A percentile compares a stretch with the other conserved stretches of the same genome.
Evolutionary conservation across 2,113 vertebrate genomes (phyloP).

Genomic region (Balaeniceps rex): DNA sequence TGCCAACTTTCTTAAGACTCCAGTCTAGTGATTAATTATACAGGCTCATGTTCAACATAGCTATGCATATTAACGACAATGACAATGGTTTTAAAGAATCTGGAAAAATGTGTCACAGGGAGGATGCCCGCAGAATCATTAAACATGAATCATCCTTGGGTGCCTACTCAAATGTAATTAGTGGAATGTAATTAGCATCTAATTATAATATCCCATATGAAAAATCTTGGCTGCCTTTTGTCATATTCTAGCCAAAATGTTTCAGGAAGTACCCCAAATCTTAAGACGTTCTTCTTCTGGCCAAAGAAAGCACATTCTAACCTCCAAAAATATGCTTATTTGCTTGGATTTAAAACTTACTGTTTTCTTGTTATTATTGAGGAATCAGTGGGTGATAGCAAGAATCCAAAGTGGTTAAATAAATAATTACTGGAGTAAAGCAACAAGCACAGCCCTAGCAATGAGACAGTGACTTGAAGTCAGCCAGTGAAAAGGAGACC

Average conservation of each 20-base stretch:
- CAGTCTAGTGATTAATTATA: slow-evolving; percentile 7
- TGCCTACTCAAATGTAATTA: slow-evolving; percentile 78
- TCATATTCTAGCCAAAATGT: slow-evolving; percentile 1
- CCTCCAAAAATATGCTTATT: background rate
- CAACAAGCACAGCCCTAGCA: background rate
- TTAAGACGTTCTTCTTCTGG: background rate
- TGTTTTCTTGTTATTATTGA: background rate
- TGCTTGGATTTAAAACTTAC: background rate
- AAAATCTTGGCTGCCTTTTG: slow-evolving; percentile 42
- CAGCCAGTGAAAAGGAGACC: background rate
- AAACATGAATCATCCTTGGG: slow-evolving; percentile 68
- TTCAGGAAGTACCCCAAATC: background rate
- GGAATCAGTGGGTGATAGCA: background rate
- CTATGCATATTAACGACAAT: background rate
- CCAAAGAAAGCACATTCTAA: background rate
- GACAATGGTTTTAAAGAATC: slow-evolving; percentile 18
- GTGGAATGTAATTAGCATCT: slow-evolving; percentile 75
- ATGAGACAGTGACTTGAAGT: background rate
- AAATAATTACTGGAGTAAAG: background rate
- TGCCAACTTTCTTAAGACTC: background rate
- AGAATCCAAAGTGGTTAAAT: background rate
- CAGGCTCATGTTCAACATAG: background rate
- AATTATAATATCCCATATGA: slow-evolving; percentile 74
- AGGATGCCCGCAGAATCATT: slow-evolving; percentile 49
- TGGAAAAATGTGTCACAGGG: slow-evolving; percentile 41